Conservation (phyloP, 92 coral and sea anemone genomes). For the Epizoanthus stellaris region DNA sequence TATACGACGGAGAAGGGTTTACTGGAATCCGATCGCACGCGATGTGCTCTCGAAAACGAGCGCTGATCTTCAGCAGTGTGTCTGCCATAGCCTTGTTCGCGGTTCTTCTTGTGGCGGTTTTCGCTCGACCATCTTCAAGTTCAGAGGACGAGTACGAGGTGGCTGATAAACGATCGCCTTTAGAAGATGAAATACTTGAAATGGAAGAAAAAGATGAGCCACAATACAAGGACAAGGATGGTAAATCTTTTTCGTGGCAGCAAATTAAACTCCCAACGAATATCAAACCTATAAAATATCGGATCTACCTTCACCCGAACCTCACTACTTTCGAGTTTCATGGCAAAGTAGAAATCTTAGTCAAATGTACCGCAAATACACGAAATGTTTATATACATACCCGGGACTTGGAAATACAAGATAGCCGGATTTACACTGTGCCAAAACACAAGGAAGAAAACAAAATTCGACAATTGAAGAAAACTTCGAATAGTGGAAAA, state of each 20-base stretch:
- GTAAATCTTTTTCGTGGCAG: slow-evolving; percentile 47
- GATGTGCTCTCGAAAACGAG: slow-evolving; percentile 75
- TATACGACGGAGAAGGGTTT: slow-evolving; percentile 48
- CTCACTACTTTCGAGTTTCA: slow-evolving; percentile 72
- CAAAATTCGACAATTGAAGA: neutral
- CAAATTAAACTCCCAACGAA: slow-evolving; percentile 73
- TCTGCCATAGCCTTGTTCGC: slow-evolving; percentile 69
- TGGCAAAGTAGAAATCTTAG: slow-evolving; percentile 70
- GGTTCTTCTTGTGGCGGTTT: slow-evolving; percentile 71
- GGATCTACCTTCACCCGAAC: slow-evolving; percentile 77
- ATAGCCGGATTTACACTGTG: slow-evolving; percentile 25
- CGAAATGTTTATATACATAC: slow-evolving; percentile 73
- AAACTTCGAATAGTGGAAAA: slow-evolving; percentile 19
- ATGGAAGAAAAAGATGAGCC: slow-evolving; percentile 8
- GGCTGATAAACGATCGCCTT: slow-evolving; percentile 51
- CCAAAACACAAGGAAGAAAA: slow-evolving; percentile 18
- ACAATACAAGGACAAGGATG: slow-evolving; percentile 38
- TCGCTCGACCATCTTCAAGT: slow-evolving; percentile 84
- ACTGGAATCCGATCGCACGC: slow-evolving; percentile 23
- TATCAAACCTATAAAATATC: slow-evolving; percentile 72
- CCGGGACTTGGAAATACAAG: slow-evolving; percentile 46
- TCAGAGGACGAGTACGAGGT: slow-evolving; percentile 59
- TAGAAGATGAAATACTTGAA: slow-evolving; percentile 50
- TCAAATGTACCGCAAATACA: slow-evolving; percentile 66
- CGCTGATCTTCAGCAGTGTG: slow-evolving; percentile 63